phyloP scores from a whole-genome alignment of 2,888 invertebrate genomes.

The Sinohyriopsis cumingii region DNA sequence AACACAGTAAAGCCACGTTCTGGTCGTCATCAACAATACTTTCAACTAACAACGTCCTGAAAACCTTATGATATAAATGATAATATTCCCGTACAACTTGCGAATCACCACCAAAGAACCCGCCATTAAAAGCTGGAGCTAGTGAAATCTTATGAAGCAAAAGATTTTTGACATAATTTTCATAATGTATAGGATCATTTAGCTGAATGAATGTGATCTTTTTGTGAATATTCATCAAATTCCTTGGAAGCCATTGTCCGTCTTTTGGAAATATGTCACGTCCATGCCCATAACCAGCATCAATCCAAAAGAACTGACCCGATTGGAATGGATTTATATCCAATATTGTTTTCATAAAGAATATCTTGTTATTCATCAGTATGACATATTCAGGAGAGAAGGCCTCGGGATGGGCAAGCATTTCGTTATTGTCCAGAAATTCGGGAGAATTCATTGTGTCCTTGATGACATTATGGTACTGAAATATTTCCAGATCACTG shows the following conservation, averaged over 20 bases:
- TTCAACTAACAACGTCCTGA: slow-evolving; percentile 10
- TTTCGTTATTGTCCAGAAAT: slow-evolving; percentile 33
- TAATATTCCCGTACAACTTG: slow-evolving; percentile 16
- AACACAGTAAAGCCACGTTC: slow-evolving; percentile 10
- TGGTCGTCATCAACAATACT: slow-evolving; percentile 30
- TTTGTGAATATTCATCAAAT: slow-evolving; percentile 3
- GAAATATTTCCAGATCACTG: slow-evolving; percentile 12
- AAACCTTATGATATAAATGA: slow-evolving; percentile 18
- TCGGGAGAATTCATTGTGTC: slow-evolving; percentile 23
- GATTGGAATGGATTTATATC: slow-evolving; percentile 61
- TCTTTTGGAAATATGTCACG: slow-evolving; percentile 6
- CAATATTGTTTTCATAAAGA: slow-evolving; percentile 61
- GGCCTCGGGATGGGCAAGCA: slow-evolving; percentile 66
- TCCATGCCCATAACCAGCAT: slow-evolving; percentile 45
- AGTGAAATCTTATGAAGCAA: slow-evolving; percentile 12
- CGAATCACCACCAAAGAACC: slow-evolving; percentile 22
- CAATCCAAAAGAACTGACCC: slow-evolving; percentile 68
- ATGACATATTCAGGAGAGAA: slow-evolving; percentile 68
- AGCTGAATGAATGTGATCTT: slow-evolving; percentile 16
- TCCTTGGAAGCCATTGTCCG: slow-evolving; percentile 6
- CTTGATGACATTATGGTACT: slow-evolving; percentile 10
- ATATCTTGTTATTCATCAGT: slow-evolving; percentile 69
- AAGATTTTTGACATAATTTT: not conserved
- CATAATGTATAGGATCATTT: slow-evolving; percentile 4
- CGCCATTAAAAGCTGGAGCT: slow-evolving; percentile 14